Conservation (phyloP, 2,113 vertebrate genomes). For the Lophius piscatorius region DNA sequence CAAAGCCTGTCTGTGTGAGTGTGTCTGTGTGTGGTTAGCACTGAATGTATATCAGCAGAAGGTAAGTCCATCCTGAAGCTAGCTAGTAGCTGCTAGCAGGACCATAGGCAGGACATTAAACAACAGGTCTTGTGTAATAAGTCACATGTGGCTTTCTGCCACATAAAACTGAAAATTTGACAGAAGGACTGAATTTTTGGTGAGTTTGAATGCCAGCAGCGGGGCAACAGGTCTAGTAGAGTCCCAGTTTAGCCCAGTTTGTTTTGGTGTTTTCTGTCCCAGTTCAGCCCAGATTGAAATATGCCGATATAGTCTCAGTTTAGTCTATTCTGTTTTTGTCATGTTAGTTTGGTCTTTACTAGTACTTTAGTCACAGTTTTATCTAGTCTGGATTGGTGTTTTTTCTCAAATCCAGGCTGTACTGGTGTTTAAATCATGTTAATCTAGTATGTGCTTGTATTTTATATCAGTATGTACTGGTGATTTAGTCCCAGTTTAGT, state of each 20-base stretch:
- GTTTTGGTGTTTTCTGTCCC: too few relatives aligned
- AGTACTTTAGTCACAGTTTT: neutral
- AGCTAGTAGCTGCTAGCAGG: slow-evolving; percentile 28
- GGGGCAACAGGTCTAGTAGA: slow-evolving; percentile 18
- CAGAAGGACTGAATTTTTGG: too few relatives aligned
- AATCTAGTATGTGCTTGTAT: too few relatives aligned
- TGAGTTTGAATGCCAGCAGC: neutral
- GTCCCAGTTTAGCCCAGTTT: neutral
- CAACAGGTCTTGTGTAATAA: too few relatives aligned
- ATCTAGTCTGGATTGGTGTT: neutral
- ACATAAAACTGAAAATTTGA: too few relatives aligned
- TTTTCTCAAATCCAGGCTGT: neutral
- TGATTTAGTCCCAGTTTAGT: neutral
- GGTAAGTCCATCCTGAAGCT: slow-evolving; percentile 17
- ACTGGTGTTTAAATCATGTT: neutral
- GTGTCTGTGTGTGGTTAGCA: slow-evolving; percentile 20
- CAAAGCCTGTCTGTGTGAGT: slow-evolving; percentile 24
- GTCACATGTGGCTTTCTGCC: too few relatives aligned
- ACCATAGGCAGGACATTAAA: neutral
- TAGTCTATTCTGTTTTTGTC: too few relatives aligned
- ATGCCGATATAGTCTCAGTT: neutral
- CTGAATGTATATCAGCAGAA: slow-evolving; percentile 25
- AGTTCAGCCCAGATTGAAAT: too few relatives aligned
- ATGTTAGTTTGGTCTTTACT: too few relatives aligned
- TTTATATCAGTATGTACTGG: too few relatives aligned